Percentiles rank a stretch among this genome's conserved stretches.
Conservation (phyloP, 1,140 invertebrate species). For the Drosophila willistoni region DNA sequence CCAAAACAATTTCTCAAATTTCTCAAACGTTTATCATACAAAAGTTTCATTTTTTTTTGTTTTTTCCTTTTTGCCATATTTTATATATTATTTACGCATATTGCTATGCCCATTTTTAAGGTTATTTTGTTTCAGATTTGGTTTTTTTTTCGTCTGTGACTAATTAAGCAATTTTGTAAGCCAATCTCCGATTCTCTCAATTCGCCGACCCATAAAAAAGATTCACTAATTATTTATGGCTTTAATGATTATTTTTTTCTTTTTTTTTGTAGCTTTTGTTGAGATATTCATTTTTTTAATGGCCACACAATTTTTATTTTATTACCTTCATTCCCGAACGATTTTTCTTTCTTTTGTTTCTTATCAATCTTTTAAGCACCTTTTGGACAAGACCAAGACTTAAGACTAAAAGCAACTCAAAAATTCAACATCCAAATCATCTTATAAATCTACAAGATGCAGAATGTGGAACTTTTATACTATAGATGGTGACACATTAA, state of each 20-base stretch:
- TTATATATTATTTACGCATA: slow-evolving; percentile 77
- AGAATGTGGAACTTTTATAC: not conserved
- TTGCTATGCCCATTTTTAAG: slow-evolving; percentile 40
- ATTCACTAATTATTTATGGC: slow-evolving; percentile 72
- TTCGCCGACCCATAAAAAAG: slow-evolving; percentile 40
- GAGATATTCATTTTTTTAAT: slow-evolving; percentile 55
- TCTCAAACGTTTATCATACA: slow-evolving; percentile 70
- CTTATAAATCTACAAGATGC: slow-evolving; percentile 2
- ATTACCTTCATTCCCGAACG: slow-evolving; percentile 7
- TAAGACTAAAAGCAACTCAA: not conserved
- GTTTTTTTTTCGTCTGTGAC: slow-evolving; percentile 45
- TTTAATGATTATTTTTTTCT: slow-evolving; percentile 70
- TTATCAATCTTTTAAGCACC: slow-evolving; percentile 10
- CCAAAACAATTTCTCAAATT: slow-evolving; percentile 69
- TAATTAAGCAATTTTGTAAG: slow-evolving; percentile 77
- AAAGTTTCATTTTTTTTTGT: slow-evolving; percentile 34
- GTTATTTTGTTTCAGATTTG: not conserved
- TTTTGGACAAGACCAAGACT: not conserved
- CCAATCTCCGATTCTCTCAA: slow-evolving; percentile 47
- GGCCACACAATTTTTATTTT: slow-evolving; percentile 48
- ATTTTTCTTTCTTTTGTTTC: slow-evolving; percentile 34
- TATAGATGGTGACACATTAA: not conserved
- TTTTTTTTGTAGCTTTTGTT: slow-evolving; percentile 40
- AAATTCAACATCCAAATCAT: not conserved
- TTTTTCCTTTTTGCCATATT: slow-evolving; percentile 49